phyloP scores from a whole-genome alignment of 2,888 invertebrate genomes.

The Platerodrilus igneus region DNA sequence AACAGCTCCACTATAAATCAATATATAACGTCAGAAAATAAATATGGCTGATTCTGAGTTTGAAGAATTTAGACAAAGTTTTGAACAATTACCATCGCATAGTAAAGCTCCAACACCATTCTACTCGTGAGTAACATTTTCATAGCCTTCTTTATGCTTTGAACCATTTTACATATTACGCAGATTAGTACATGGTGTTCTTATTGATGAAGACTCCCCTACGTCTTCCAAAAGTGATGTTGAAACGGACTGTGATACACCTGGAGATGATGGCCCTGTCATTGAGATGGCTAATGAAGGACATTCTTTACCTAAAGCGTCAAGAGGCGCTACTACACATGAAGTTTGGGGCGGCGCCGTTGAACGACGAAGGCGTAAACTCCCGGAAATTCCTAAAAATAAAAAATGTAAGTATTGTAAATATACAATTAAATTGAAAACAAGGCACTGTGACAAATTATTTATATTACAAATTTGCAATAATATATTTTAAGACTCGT shows the following conservation, averaged over 20 bases:
- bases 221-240: slow-evolving; percentile 72
- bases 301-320: slow-evolving; percentile 12
- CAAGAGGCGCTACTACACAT: slow-evolving; percentile 23
- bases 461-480: too few relatives aligned
- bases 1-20: slow-evolving; percentile 15
- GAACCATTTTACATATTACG: slow-evolving; percentile 19
- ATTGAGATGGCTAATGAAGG: slow-evolving; percentile 20
- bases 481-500: too few relatives aligned
- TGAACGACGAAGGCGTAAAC: slow-evolving; percentile 72
- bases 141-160: slow-evolving; percentile 10
- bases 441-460: too few relatives aligned
- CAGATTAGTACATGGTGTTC: slow-evolving; percentile 80
- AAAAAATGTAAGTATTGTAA: slow-evolving; percentile 76
- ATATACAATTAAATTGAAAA: too few relatives aligned
- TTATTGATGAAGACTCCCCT: slow-evolving; percentile 76
- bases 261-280: slow-evolving; percentile 27
- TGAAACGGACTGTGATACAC: slow-evolving; percentile 50
- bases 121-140: slow-evolving; percentile 75
- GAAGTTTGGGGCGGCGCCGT: slow-evolving; percentile 35
- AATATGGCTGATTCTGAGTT: slow-evolving; percentile 91
- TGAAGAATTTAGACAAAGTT: slow-evolving; percentile 86
- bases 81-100: slow-evolving; percentile 75
- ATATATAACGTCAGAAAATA: slow-evolving; percentile 40
- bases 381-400: slow-evolving; percentile 86
- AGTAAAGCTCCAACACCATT: slow-evolving; percentile 75